Conservation (phyloP, 2,113 vertebrate species). For the Xenus cinereus region DNA sequence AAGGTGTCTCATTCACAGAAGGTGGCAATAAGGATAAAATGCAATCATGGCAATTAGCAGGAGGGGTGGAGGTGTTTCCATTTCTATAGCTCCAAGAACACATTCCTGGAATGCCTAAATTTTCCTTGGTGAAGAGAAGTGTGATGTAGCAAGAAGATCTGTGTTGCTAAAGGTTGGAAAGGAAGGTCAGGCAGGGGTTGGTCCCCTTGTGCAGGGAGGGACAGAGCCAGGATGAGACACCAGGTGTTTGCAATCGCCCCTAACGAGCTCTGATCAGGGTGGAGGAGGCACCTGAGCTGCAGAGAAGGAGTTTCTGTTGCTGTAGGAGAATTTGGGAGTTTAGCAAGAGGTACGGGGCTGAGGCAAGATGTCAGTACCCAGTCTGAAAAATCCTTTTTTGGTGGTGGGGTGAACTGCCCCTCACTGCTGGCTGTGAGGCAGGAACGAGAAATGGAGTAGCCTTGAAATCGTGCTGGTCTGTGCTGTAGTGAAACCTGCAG, state of each 20-base stretch:
- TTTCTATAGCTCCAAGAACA: background rate
- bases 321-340: background rate
- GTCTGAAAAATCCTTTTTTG: background rate
- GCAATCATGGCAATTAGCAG: background rate
- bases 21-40: background rate
- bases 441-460: background rate
- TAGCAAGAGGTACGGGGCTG: background rate
- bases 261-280: background rate
- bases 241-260: background rate
- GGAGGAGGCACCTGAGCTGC: background rate
- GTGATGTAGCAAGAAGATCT: background rate
- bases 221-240: background rate
- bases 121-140: background rate
- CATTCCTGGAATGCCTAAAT: background rate
- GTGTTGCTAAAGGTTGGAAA: background rate
- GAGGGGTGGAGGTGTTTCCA: background rate
- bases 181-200: too few relatives aligned
- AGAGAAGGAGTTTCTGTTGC: background rate
- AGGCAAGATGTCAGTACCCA: background rate
- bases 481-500: background rate
- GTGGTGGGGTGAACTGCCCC: background rate
- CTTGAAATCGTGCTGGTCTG: fast-evolving
- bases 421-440: background rate
- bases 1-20: background rate
- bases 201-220: background rate